Conservation (phyloP, 2,888 invertebrate genomes). For the Homarus gammarus region DNA sequence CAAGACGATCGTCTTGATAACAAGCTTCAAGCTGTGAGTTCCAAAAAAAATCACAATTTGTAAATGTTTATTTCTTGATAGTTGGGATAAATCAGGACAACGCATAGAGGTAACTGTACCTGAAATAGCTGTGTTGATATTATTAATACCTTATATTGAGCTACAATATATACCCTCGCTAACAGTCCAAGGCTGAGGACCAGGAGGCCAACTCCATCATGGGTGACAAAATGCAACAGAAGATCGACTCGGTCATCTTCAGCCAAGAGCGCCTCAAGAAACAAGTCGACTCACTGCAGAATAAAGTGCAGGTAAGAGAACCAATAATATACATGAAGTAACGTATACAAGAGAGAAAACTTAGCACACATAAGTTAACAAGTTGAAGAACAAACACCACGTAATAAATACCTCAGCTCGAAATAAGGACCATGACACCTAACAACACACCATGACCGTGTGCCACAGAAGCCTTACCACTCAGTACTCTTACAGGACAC, state of each 20-base stretch:
- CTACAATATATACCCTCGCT: not conserved
- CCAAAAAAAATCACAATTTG: too few species aligned
- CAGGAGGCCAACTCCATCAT: conserved; percentile 73
- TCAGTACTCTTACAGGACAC: conserved; percentile 54
- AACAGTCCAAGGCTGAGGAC: conserved; percentile 61
- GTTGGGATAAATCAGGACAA: too few species aligned
- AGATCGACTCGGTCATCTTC: conserved; percentile 76
- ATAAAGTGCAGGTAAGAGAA: conserved; percentile 69
- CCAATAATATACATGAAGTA: too few species aligned
- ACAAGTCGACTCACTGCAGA: conserved; percentile 76
- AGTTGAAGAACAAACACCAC: not conserved
- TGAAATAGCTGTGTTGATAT: not conserved
- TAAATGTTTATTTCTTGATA: too few species aligned
- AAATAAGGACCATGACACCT: too few species aligned
- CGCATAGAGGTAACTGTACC: too few species aligned
- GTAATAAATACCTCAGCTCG: too few species aligned
- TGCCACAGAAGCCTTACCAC: not conserved
- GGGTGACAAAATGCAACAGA: conserved; percentile 76
- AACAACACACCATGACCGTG: too few species aligned
- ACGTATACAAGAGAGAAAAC: not conserved
- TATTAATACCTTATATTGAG: too few species aligned
- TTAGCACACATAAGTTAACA: too few species aligned
- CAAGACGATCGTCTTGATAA: conserved; percentile 71
- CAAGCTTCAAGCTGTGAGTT: conserved; percentile 71
- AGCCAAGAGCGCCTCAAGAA: conserved; percentile 76